A percentile compares a stretch with the other conserved stretches of the same genome.
Conservation (phyloP, 2,888 invertebrate species). For the Rhagonycha lutea region DNA sequence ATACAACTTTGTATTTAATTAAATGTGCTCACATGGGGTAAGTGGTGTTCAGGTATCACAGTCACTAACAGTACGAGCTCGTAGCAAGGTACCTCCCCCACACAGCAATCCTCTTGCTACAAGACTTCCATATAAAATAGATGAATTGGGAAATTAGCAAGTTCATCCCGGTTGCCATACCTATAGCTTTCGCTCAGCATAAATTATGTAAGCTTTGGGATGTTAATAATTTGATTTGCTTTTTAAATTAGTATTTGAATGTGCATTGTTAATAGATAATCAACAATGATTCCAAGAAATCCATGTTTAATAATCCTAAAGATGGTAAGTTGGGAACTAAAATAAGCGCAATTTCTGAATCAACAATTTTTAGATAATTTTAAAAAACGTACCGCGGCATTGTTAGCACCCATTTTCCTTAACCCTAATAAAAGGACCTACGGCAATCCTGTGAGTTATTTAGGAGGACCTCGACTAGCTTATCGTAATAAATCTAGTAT, state of each 20-base stretch:
- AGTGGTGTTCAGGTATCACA: slow-evolving; percentile 31
- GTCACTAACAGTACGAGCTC: slow-evolving; percentile 42
- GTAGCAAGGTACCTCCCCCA: slow-evolving; percentile 50
- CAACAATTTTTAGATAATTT: background rate
- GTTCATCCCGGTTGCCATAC: slow-evolving; percentile 45
- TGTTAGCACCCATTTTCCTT: slow-evolving; percentile 58
- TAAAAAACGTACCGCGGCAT: background rate
- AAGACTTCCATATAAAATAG: slow-evolving; percentile 65
- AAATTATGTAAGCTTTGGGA: slow-evolving; percentile 25
- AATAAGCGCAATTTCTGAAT: background rate
- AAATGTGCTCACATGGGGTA: slow-evolving; percentile 19
- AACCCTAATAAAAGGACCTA: slow-evolving; percentile 61
- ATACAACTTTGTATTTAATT: background rate
- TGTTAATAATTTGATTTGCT: slow-evolving; percentile 4
- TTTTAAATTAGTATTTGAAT: background rate
- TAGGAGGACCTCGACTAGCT: slow-evolving; percentile 65
- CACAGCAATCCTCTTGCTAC: slow-evolving; percentile 54
- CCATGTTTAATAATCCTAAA: background rate
- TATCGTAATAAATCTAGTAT: slow-evolving; percentile 62
- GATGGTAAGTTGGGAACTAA: background rate
- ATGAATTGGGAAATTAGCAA: slow-evolving; percentile 64
- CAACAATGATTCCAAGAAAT: background rate
- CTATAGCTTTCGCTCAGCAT: slow-evolving; percentile 35
- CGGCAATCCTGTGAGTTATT: slow-evolving; percentile 71
- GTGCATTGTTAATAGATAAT: background rate